Evolutionary conservation across 2,113 vertebrate genomes (phyloP).

Genomic region (Coreoperca whiteheadi): DNA sequence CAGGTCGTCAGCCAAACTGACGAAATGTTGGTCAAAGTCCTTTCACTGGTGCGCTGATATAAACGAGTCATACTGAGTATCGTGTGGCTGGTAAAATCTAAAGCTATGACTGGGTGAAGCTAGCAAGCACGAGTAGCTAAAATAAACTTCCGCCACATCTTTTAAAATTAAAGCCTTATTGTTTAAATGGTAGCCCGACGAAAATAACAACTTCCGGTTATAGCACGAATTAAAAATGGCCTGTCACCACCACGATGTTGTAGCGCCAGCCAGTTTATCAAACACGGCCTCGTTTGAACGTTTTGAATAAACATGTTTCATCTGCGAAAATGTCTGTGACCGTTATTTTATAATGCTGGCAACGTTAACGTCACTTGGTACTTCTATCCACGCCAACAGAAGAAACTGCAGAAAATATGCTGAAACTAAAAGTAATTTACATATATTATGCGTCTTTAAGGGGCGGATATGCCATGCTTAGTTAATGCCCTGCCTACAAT

Average conservation of each 20-base stretch:
- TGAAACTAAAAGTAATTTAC: not conserved
- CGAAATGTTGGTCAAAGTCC: too few relatives aligned
- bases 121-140: not conserved
- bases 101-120: not conserved
- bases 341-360: not conserved
- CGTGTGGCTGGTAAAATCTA: not conserved
- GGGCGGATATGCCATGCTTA: conserved; percentile 37
- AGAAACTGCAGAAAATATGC: not conserved
- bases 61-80: not conserved
- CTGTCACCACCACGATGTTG: not conserved
- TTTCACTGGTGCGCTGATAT: too few relatives aligned
- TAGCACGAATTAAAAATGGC: not conserved
- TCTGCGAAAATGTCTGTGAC: not conserved
- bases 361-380: not conserved
- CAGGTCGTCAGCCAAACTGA: not conserved
- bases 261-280: not conserved
- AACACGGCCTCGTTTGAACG: not conserved
- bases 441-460: conserved; percentile 39
- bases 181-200: rapidly evolving
- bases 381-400: not conserved
- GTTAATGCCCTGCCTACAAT: conserved; percentile 70
- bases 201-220: conserved; percentile 33
- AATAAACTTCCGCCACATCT: not conserved
- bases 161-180: conserved; percentile 40
- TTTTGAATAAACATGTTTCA: not conserved